Evolutionary conservation across 2,797 vertebrate genomes (phyloP).

Genomic region (Crotalus adamanteus): DNA sequence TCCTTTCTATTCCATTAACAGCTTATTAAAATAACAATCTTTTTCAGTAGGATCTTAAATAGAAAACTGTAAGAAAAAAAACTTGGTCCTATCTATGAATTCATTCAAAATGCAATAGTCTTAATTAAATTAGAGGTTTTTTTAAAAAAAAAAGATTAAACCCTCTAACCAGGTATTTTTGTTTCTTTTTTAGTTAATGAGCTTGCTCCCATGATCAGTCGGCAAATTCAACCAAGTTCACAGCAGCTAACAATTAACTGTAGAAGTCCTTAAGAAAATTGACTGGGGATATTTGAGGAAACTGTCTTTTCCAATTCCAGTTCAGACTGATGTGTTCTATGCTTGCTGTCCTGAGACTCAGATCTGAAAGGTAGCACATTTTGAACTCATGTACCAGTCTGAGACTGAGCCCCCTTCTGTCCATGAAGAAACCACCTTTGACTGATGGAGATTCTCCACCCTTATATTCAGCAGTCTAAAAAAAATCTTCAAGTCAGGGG

Average conservation of each 20-base stretch:
- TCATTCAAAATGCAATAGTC: neutral
- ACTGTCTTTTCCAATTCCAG: neutral
- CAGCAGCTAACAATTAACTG: neutral
- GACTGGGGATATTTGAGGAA: neutral
- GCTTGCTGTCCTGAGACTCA: neutral
- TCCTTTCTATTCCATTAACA: slow-evolving; percentile 12
- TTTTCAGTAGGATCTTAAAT: neutral
- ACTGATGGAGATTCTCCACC: neutral
- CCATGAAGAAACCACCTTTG: neutral
- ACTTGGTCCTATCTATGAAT: neutral
- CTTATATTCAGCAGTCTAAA: neutral
- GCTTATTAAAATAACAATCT: slow-evolving; percentile 21
- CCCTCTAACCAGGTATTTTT: neutral
- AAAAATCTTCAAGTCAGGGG: neutral
- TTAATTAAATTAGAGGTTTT: neutral
- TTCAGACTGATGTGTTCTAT: neutral
- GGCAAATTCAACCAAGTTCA: neutral
- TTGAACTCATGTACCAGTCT: neutral
- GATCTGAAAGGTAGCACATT: neutral
- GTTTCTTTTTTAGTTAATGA: neutral
- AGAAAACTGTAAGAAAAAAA: neutral
- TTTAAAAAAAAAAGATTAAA: neutral
- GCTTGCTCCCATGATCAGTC: too few species aligned
- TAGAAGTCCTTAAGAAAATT: neutral
- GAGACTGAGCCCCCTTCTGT: neutral